Evolutionary conservation across 2,888 invertebrate species (phyloP), one percentile per base, ranked within the genome.

Genomic region (Endomychus coccineus): DNA sequence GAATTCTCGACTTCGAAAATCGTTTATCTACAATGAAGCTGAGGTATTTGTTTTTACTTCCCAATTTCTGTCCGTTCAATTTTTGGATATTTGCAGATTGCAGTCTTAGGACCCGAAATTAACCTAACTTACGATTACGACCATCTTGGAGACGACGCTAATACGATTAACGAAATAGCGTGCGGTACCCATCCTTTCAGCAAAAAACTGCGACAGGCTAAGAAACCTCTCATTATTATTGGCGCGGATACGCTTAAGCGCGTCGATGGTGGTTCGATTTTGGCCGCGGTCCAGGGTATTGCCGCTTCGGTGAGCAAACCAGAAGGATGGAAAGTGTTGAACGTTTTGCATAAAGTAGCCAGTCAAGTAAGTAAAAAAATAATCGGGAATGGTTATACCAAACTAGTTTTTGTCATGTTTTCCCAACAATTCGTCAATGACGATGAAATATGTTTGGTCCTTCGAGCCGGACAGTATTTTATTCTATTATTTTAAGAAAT

Each of bases 1-100:
- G 40, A 98, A 98, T 68, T 85, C 97, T 1, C 79, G 98, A 53
- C 79, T 99, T 45, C 80, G 98, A 40, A 99, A 98, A 68, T 80
- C 85, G 40, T 97, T 85, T 70, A 73, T 97, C n/a, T 91, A 96
- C 61, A 90, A 89, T 63, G 95, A 97, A 61, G 74, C 87, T 11
- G 74, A 80, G 43, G 71, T 64, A 43, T 3, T 16, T n/a, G n/a
- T n/a, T n/a, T n/a, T n/a, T n/a, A n/a, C n/a, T n/a, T n/a, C n/a
- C n/a, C n/a, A n/a, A n/a, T 19, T 7, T 19, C 21, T 19, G 21
- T 7, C 21, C 21, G 21, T n/a, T 19, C n/a, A 9, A 6, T 5
- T 25, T 12, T 17, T 32, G 16, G 14, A 2, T 42, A 16, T 23
- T 42, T 49, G 17, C 30, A 62, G 62, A 50, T 98, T 25, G 96